Evolutionary conservation across 2,113 vertebrate genomes (phyloP), one percentile per base, ranked within the genome.

Genomic region (Felis chaus): DNA sequence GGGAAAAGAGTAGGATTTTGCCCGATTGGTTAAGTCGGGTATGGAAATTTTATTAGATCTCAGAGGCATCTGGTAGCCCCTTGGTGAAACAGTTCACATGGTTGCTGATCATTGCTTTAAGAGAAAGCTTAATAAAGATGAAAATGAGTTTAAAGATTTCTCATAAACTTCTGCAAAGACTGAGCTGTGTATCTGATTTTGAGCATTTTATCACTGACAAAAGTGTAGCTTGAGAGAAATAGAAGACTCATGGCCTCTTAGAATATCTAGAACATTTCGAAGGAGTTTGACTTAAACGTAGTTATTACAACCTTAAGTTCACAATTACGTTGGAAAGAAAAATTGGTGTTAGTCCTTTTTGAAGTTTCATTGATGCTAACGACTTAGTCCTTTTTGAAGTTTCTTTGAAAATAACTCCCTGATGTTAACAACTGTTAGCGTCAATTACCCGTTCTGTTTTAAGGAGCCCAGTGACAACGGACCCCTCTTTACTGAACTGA

Each of bases 381-480:
- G 45, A 45, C 45, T 87, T 94, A 65, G 12, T 97, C 7, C n/a
- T 18, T 74, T 89, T 95, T 94, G 91, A 94, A 84, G 36, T 23
- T 55, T 89, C 9, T 45, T 23, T 94, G 50, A 83, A 89, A 94
- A 71, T 83, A 80, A 63, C 74, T 86, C 18, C 55, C 5, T 68
- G 12, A 79, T 89, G 80, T 85, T 94, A 63, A 76, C 29, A 39
- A 23, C 45, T 93, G 21, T 36, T 74, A 29, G 14, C 97, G 94
- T 3, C 61, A 95, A 97, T 97, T 96, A 93, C 97, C 50, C 97
- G 36, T 94, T 98, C 57, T 98, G 82, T 98, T 98, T 98, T 98
- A 91, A 99, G 99, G 99, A 99, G 96, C 99, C 99, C 84, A 99
- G 99, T 98, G 99, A 99, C 33, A 99, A 99, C 55, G 99, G 99